Conservation (phyloP, 2,797 vertebrate genomes). For the Anabacerthia variegaticeps region DNA sequence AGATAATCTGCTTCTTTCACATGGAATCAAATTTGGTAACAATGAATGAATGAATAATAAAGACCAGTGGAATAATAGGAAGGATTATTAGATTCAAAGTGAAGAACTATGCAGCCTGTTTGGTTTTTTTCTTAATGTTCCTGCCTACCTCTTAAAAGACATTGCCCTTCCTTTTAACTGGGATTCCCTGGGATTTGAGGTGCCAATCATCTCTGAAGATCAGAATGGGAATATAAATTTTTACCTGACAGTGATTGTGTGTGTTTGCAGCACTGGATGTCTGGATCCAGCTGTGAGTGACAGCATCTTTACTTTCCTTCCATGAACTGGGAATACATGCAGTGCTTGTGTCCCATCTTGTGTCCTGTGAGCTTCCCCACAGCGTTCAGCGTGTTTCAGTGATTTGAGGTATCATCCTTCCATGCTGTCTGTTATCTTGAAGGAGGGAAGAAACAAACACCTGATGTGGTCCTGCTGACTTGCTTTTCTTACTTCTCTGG, state of each 20-base stretch:
- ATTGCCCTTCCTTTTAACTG: neutral
- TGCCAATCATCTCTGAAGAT: neutral
- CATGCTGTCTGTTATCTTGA: neutral
- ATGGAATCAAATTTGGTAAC: neutral
- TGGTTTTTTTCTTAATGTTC: neutral
- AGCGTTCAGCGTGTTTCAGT: neutral
- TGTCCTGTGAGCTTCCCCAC: neutral
- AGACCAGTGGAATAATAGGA: neutral
- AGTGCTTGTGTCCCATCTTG: neutral
- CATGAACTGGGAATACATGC: neutral
- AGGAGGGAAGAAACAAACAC: neutral
- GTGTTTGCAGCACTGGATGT: neutral
- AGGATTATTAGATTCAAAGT: neutral
- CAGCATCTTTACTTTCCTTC: neutral
- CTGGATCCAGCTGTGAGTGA: neutral
- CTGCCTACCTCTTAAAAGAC: neutral
- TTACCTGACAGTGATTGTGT: neutral
- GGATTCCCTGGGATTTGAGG: neutral
- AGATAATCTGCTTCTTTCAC: neutral
- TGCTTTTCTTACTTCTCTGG: neutral
- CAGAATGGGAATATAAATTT: neutral
- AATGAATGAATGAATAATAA: neutral
- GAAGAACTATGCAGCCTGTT: neutral
- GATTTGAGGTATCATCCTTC: rapidly evolving
- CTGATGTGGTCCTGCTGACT: neutral